These are phyloP conservation scores for Calameuta pallipes DNA, from an alignment of 2,888 invertebrate genomes.

Conservation along the genomic window DNA sequence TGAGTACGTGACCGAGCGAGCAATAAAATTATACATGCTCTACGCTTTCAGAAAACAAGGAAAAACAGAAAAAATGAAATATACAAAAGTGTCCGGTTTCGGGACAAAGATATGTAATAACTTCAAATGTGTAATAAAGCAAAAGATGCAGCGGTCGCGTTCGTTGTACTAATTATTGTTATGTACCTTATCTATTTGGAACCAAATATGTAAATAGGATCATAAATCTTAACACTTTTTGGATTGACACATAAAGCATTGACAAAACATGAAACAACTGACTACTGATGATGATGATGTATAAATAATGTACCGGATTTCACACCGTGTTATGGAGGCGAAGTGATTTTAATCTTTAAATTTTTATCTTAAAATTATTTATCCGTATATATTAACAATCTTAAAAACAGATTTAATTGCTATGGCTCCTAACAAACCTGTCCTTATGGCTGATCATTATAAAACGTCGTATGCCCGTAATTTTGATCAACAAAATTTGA, in stretches of 20 bases:
- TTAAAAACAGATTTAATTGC: not conserved
- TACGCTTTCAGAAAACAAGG: conserved; percentile 31
- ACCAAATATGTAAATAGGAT: too few relatives aligned
- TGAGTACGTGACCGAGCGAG: conserved; percentile 29
- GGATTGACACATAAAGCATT: too few relatives aligned
- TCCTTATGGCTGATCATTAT: conserved; percentile 14
- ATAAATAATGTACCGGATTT: not conserved
- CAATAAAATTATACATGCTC: conserved; percentile 40
- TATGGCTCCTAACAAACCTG: not conserved
- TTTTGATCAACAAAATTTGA: conserved; percentile 29
- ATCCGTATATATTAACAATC: not conserved
- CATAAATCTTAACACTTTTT: too few relatives aligned
- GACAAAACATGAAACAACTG: not conserved
- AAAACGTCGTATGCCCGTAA: conserved; percentile 31
- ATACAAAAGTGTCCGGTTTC: conserved; percentile 23
- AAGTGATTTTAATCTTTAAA: not conserved
- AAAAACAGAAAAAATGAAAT: conserved; percentile 16
- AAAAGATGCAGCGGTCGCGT: conserved; percentile 36
- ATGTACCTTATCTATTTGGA: not conserved
- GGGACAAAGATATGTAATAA: conserved; percentile 44
- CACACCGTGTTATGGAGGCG: not conserved
- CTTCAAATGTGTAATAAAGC: conserved; percentile 51
- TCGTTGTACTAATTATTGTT: not conserved
- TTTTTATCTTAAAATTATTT: not conserved
- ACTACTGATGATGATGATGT: not conserved